Evolutionary conservation across 1,140 invertebrate species (phyloP).

Genomic region (Oedothorax gibbosus): DNA sequence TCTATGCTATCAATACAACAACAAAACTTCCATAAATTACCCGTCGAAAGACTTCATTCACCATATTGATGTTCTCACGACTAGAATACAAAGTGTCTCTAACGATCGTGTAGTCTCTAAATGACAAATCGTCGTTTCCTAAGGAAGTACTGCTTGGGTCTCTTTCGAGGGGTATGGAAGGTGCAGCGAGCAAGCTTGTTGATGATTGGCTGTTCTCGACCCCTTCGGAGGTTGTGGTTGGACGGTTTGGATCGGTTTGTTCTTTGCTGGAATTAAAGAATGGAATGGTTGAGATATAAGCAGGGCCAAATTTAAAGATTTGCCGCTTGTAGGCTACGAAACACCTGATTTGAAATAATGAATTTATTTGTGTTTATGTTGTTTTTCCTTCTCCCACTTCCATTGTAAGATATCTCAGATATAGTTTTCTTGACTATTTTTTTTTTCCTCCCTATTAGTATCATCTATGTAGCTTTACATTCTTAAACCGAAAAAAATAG

Average conservation of each 20-base stretch:
- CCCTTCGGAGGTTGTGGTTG: constrained; percentile 26
- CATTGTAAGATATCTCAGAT: too few species aligned
- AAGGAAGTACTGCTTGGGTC: constrained; percentile 48
- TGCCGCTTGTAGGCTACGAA: too few species aligned
- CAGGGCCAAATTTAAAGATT: too few species aligned
- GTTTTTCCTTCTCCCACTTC: too few species aligned
- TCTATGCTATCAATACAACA: too few species aligned
- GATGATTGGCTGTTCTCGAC: neutral
- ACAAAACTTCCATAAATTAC: constrained; percentile 16
- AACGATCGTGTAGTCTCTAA: constrained; percentile 72
- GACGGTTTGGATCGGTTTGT: constrained; percentile 55
- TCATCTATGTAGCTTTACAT: too few species aligned
- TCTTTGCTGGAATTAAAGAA: constrained; percentile 22
- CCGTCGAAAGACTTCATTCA: constrained; percentile 93
- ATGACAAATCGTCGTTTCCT: constrained; percentile 46
- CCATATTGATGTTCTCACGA: constrained; percentile 93
- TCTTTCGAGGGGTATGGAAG: constrained; percentile 39
- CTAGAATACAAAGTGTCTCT: constrained; percentile 88
- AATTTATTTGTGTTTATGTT: too few species aligned
- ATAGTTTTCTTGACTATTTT: too few species aligned
- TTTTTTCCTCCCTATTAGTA: too few species aligned
- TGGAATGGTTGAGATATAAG: neutral
- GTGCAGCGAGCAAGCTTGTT: constrained; percentile 26
- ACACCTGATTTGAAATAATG: too few species aligned
- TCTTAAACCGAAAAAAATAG: too few species aligned